phyloP scores from a whole-genome alignment of 1,140 invertebrate species.

The Elymnias hypermnestra region DNA sequence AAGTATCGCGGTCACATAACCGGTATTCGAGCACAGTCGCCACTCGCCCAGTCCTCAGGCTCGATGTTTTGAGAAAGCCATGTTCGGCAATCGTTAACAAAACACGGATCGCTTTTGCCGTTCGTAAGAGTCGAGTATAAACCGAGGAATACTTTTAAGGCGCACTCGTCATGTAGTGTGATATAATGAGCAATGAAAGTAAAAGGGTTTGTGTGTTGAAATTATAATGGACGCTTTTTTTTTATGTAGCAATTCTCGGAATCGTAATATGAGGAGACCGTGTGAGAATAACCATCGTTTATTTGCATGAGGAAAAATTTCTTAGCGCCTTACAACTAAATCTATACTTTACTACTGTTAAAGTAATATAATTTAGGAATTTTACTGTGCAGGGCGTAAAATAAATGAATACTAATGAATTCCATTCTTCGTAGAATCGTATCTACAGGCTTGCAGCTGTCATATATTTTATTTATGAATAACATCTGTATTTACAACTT shows the following conservation, averaged over 20 bases:
- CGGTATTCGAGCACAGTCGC: conserved; percentile 65
- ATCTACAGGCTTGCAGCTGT: too few species aligned
- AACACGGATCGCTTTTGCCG: conserved; percentile 55
- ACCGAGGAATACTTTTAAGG: conserved; percentile 37
- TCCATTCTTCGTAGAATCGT: too few species aligned
- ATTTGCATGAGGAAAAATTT: neutral
- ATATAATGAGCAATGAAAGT: conserved; percentile 27
- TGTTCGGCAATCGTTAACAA: conserved; percentile 63
- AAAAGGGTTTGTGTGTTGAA: conserved; percentile 21
- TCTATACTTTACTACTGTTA: neutral
- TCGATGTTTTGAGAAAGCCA: conserved; percentile 69
- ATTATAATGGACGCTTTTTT: conserved; percentile 12
- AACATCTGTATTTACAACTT: too few species aligned
- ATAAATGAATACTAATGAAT: too few species aligned
- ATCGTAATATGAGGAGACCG: neutral
- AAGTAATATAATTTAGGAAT: neutral
- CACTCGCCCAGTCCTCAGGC: conserved; percentile 50
- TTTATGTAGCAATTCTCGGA: conserved; percentile 5
- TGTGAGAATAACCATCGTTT: neutral
- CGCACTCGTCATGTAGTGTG: conserved; percentile 11
- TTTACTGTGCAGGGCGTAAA: too few species aligned
- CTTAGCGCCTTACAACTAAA: too few species aligned
- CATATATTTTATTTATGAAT: too few species aligned
- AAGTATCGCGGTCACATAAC: conserved; percentile 71
- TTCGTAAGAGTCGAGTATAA: conserved; percentile 34